Percentiles rank a stretch among this genome's conserved stretches.
Evolutionary conservation across 2,113 vertebrate genomes (phyloP).

Genomic region (Brachypteracias leptosomus): DNA sequence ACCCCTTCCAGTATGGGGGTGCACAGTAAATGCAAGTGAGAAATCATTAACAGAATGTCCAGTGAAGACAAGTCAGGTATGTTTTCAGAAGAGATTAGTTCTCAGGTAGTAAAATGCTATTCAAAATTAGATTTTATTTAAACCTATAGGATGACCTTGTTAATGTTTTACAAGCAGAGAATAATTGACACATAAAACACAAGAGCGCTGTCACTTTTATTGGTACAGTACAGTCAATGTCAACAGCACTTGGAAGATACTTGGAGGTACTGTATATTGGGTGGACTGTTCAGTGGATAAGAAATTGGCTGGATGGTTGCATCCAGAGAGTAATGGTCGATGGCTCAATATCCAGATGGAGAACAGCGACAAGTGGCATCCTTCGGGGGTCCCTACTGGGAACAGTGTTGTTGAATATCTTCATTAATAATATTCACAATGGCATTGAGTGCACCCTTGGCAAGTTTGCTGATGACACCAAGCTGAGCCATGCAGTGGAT

Average conservation of each 20-base stretch:
- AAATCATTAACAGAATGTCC: not conserved
- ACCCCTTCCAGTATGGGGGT: rapidly evolving
- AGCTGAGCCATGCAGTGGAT: no score
- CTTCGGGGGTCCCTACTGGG: no score
- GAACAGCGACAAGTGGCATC: no score
- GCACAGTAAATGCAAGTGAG: not conserved
- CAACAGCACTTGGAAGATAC: not conserved
- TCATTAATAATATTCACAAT: no score
- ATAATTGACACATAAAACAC: rapidly evolving
- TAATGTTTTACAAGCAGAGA: not conserved
- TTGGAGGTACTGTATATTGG: not conserved
- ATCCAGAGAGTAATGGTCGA: no score
- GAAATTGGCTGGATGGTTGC: no score
- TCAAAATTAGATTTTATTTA: not conserved
- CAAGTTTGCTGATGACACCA: no score
- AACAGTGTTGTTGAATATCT: no score
- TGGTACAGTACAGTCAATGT: not conserved
- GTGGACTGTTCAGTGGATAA: no score
- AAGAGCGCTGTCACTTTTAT: not conserved
- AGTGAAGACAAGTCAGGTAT: not conserved
- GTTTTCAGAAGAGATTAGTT: not conserved
- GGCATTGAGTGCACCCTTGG: no score
- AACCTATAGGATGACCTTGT: not conserved
- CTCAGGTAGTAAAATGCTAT: not conserved
- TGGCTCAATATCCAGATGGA: no score